phyloP scores from a whole-genome alignment of 2,113 vertebrate genomes.

The Malurus alboscapulatus region DNA sequence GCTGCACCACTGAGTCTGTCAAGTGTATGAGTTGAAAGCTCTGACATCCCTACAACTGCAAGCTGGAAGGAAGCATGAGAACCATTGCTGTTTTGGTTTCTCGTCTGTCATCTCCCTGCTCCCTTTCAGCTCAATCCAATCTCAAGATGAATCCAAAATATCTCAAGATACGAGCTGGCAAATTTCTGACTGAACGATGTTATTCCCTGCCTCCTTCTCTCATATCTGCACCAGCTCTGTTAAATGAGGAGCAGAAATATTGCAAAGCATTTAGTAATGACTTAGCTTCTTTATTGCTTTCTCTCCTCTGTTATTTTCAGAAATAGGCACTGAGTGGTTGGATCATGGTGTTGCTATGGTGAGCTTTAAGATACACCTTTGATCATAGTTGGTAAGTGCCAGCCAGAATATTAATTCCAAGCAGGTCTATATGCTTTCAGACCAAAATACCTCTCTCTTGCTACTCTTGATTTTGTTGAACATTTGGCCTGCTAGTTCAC shows the following conservation, averaged over 20 bases:
- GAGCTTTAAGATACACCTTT: constrained; percentile 21
- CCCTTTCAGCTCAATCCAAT: neutral
- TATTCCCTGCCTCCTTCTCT: neutral
- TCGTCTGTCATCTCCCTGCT: neutral
- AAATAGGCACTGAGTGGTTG: neutral
- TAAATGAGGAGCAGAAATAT: neutral
- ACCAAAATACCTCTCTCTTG: neutral
- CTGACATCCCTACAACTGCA: neutral
- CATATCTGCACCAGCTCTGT: neutral
- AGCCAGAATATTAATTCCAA: constrained; percentile 18
- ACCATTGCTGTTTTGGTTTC: neutral
- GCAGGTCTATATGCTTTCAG: neutral
- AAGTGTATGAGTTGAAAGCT: neutral
- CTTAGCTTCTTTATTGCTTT: neutral
- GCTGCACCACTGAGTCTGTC: neutral
- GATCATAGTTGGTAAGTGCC: neutral
- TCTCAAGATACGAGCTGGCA: neutral
- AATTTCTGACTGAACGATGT: neutral
- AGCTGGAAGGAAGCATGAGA: neutral
- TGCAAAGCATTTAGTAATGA: neutral
- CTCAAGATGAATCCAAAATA: neutral
- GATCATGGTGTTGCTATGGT: constrained; percentile 30
- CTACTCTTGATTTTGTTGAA: neutral
- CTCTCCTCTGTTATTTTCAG: neutral
- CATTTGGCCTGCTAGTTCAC: neutral